phyloP scores from a whole-genome alignment of 2,113 vertebrate species.

The Rousettus leschenaultii region DNA sequence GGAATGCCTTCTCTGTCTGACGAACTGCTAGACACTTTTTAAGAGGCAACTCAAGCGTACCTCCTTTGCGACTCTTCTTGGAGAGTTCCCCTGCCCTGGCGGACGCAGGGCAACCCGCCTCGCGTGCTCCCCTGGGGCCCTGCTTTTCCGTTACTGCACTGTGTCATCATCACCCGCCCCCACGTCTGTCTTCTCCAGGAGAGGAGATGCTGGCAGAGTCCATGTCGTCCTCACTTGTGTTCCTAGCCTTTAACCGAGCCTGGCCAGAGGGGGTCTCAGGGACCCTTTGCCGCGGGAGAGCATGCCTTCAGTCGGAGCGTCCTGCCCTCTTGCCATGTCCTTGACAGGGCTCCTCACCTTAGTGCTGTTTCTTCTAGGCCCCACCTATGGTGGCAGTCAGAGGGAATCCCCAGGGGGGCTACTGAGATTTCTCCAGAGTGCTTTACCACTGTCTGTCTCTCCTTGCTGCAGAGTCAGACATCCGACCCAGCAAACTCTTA shows the following conservation, averaged over 20 bases:
- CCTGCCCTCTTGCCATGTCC: neutral
- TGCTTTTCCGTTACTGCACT: neutral
- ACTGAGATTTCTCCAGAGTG: neutral
- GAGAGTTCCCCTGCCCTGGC: too few species aligned
- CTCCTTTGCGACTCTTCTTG: neutral
- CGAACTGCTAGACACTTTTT: neutral
- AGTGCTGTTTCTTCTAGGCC: neutral
- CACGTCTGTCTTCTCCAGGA: neutral
- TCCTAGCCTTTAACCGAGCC: neutral
- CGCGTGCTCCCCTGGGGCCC: rapidly evolving
- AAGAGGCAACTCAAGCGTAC: neutral
- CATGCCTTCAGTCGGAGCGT: neutral
- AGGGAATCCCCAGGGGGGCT: neutral
- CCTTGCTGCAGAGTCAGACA: conserved; percentile 88
- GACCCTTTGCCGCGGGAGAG: neutral
- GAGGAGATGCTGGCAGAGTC: neutral
- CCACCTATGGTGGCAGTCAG: neutral
- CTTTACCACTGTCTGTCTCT: neutral
- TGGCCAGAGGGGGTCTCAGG: neutral
- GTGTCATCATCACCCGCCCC: neutral
- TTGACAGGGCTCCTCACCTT: neutral
- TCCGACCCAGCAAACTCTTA: conserved; percentile 91
- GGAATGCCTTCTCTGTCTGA: neutral
- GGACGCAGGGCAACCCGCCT: rapidly evolving
- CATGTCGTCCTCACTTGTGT: neutral